Evolutionary conservation across 2,888 invertebrate genomes (phyloP).

Genomic region (Sisyra terminalis): DNA sequence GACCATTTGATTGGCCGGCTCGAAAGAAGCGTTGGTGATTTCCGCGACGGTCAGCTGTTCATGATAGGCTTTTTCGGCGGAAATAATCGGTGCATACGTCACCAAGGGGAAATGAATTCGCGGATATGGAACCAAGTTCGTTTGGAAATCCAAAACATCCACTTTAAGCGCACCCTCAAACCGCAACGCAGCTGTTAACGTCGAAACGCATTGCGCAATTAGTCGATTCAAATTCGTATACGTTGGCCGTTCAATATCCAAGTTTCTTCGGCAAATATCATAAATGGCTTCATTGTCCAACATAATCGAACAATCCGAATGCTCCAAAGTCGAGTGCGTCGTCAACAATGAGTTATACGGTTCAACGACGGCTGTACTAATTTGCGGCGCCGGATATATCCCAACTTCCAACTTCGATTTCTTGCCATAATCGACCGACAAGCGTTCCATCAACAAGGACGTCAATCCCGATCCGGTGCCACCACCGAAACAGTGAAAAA

Average conservation of each 20-base stretch:
- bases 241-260: slow-evolving; percentile 39
- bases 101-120: slow-evolving; percentile 40
- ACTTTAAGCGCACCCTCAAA: slow-evolving; percentile 41
- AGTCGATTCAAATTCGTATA: slow-evolving; percentile 45
- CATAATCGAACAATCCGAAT: slow-evolving; percentile 43
- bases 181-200: slow-evolving; percentile 38
- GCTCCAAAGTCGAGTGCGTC: slow-evolving; percentile 40
- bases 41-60: slow-evolving; percentile 34
- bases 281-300: slow-evolving; percentile 26
- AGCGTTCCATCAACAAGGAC: slow-evolving; percentile 43
- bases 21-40: slow-evolving; percentile 45
- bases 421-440: slow-evolving; percentile 43
- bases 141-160: slow-evolving; percentile 39
- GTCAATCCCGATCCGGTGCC: slow-evolving; percentile 47
- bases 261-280: slow-evolving; percentile 38
- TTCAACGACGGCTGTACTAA: slow-evolving; percentile 30
- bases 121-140: slow-evolving; percentile 36
- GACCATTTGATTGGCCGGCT: slow-evolving; percentile 41
- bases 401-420: slow-evolving; percentile 46
- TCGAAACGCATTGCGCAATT: slow-evolving; percentile 34
- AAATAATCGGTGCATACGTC: slow-evolving; percentile 35
- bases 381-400: slow-evolving; percentile 32
- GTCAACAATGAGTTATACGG: slow-evolving; percentile 44
- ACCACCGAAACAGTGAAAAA: slow-evolving; percentile 43
- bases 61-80: slow-evolving; percentile 37